These are phyloP conservation scores for Heliconius ismenius DNA, from an alignment of 2,888 invertebrate species.

Conservation along the genomic window DNA sequence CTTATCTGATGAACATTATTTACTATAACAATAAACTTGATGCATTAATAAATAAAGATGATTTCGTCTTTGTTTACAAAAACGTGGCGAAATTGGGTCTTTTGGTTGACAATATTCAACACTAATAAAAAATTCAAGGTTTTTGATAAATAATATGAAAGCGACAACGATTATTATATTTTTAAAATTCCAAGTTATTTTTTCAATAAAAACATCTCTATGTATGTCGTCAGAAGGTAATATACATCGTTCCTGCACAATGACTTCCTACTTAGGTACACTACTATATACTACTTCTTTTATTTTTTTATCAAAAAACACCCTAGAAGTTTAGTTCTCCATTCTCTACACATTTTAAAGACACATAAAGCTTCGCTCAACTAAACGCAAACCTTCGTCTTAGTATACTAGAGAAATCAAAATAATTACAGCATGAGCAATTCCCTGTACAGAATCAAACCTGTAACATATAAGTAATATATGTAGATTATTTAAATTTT, in stretches of 20 bases:
- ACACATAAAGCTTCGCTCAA: background rate
- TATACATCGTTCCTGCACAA: too few relatives aligned
- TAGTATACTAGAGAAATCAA: background rate
- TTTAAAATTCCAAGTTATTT: background rate
- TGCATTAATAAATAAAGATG: slow-evolving; percentile 5
- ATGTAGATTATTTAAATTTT: background rate
- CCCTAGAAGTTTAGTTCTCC: background rate
- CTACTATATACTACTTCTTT: too few relatives aligned
- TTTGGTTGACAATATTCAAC: background rate
- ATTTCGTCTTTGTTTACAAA: slow-evolving; percentile 23
- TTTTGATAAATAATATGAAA: slow-evolving; percentile 10
- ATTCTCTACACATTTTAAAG: background rate
- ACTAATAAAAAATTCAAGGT: slow-evolving; percentile 25
- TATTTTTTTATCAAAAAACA: background rate
- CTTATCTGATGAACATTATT: slow-evolving; percentile 9
- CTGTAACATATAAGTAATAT: background rate
- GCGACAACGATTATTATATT: background rate
- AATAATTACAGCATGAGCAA: background rate
- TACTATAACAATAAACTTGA: slow-evolving; percentile 8
- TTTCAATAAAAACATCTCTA: background rate
- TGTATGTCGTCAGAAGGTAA: too few relatives aligned
- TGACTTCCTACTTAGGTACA: too few relatives aligned
- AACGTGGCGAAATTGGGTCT: slow-evolving; percentile 26
- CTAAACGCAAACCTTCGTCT: too few relatives aligned
- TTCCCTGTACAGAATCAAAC: background rate